Evolutionary conservation across 2,797 vertebrate species (phyloP).

Genomic region (Myotis vivesi): DNA sequence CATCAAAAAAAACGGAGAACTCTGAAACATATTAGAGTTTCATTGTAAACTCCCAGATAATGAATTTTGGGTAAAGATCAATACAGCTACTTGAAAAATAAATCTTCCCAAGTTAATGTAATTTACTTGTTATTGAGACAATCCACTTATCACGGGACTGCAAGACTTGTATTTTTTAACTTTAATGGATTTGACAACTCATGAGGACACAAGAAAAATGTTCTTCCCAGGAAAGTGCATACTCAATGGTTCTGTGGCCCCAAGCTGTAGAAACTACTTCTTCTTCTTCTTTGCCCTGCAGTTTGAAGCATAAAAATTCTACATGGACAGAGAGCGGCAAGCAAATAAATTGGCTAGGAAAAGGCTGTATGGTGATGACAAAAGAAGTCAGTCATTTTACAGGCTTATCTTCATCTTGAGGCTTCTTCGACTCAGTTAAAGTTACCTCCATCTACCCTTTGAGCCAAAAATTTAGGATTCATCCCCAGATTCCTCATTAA

Average conservation of each 20-base stretch:
- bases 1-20: not conserved
- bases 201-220: slow-evolving; percentile 8
- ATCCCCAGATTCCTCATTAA: not conserved
- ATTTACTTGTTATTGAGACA: slow-evolving; percentile 32
- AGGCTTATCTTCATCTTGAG: not conserved
- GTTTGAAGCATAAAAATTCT: not conserved
- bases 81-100: slow-evolving; percentile 13
- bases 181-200: not conserved
- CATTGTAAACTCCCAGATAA: slow-evolving; percentile 26
- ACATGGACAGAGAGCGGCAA: not conserved
- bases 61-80: slow-evolving; percentile 49
- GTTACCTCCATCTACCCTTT: not conserved
- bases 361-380: not conserved
- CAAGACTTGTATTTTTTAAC: slow-evolving; percentile 4
- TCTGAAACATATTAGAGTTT: not conserved
- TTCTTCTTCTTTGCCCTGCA: not conserved
- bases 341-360: not conserved
- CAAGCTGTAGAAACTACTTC: not conserved
- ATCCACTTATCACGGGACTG: not conserved
- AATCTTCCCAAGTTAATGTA: not conserved
- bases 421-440: not conserved
- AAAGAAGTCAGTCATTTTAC: not conserved
- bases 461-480: not conserved
- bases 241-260: not conserved
- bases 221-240: not conserved